Percentiles rank a stretch among this genome's conserved stretches.
Evolutionary conservation across 2,797 vertebrate species (phyloP).

Genomic region (Danio tinwini): DNA sequence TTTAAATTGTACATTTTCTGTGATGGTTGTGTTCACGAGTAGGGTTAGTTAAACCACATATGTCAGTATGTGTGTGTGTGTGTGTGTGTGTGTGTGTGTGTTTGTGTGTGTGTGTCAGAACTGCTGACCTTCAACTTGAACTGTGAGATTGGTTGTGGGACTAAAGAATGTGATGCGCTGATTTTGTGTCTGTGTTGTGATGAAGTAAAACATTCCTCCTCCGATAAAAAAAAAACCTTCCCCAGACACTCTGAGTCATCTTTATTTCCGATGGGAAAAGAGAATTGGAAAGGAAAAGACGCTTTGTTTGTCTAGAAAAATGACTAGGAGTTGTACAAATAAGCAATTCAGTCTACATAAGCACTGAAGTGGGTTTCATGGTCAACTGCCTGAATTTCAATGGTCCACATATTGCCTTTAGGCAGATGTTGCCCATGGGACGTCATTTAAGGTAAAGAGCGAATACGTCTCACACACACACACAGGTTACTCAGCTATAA

Average conservation of each 20-base stretch:
- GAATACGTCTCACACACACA: slow-evolving; percentile 29
- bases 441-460: slow-evolving; percentile 48
- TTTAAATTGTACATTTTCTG: too few species aligned
- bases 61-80: too few species aligned
- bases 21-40: too few species aligned
- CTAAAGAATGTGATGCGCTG: slow-evolving; percentile 13
- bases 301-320: neutral
- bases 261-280: slow-evolving; percentile 59
- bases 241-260: slow-evolving; percentile 54
- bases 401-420: slow-evolving; percentile 15
- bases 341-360: slow-evolving; percentile 50
- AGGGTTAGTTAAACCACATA: too few species aligned
- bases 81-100: too few species aligned
- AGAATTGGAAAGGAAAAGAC: slow-evolving; percentile 16
- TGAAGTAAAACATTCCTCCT: slow-evolving; percentile 30
- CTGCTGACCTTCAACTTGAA: slow-evolving; percentile 1
- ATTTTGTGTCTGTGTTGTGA: slow-evolving; percentile 28
- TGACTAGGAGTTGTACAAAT: slow-evolving; percentile 27
- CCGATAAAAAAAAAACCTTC: slow-evolving; percentile 5
- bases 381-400: slow-evolving; percentile 7
- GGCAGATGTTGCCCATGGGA: slow-evolving; percentile 52
- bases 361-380: slow-evolving; percentile 43
- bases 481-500: slow-evolving; percentile 38
- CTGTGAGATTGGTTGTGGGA: neutral
- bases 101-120: too few species aligned